Base-by-base conservation (phyloP, 2,888 invertebrate genomes). In the Linyphia triangularis region DNA sequence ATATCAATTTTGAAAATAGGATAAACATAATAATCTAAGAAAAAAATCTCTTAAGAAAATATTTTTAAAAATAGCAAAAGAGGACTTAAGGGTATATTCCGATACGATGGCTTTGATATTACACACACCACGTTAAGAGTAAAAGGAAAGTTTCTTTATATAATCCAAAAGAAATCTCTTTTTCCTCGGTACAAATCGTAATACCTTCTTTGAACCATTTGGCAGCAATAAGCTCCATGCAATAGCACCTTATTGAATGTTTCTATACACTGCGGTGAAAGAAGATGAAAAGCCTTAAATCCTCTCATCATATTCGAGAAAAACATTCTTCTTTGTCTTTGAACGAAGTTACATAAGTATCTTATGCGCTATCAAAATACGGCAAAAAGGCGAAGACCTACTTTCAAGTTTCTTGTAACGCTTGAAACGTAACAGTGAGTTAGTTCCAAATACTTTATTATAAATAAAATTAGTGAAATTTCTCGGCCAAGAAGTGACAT, bases 131-230 rank as follows among this genome's bases (percentile, higher is more conserved):
- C 72, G 13, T 19, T 43, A 51, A 37, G 2, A 63, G 19, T 22
- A 16, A 28, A 26, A 13, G 3, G 51, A 4, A 28, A 57, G 51
- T 75, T 59, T 19, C 13, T 9, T 13, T 16, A 9, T n/a, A 33
- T 75, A 75, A 75, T 75, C 75, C 75, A 19, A 24, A 22, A 24
- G 75, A 59, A 75, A 75, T 75, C 75, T n/a, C 59, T 75, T 75
- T 75, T 75, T 22, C 13, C 24, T 57, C 51, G n/a, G 37, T 22
- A 59, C 37, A 28, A 72, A 72, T 72, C 51, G 72, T n/a, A 72
- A 72, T 26, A 28, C 51, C 51, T 24, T 28, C n/a, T 72, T 51
- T 43, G 16, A 22, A 19, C 51, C 16, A 13, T 57, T 33, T 19
- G 7, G 33, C 30, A 6, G 59, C n/a, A 61, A 75, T 75, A 75